Conservation (phyloP, 2,113 vertebrate species). For the Rhea americana region DNA sequence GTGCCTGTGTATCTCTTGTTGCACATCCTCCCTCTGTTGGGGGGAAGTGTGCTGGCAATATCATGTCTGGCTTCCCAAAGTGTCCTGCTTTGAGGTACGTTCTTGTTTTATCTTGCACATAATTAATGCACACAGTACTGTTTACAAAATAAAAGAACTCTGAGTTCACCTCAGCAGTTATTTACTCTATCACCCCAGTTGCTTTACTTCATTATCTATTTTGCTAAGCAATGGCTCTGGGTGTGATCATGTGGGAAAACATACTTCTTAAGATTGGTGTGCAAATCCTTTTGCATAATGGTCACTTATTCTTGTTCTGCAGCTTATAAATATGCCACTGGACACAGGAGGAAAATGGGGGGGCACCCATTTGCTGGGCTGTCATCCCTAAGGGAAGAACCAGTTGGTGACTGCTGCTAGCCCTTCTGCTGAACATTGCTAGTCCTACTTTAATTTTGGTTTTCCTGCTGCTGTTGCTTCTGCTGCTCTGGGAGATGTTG, state of each 20-base stretch:
- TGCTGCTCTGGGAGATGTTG: neutral
- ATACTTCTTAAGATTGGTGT: neutral
- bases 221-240: conserved; percentile 12
- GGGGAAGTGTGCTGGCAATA: accelerated
- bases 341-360: neutral
- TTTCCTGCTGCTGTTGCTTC: neutral
- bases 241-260: conserved; percentile 39
- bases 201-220: conserved; percentile 16
- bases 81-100: neutral
- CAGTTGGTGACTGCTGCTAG: neutral
- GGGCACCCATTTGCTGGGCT: neutral
- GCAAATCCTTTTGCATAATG: neutral
- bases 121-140: neutral
- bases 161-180: conserved; percentile 39
- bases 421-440: neutral
- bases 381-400: neutral
- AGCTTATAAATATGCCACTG: neutral
- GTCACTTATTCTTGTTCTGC: neutral
- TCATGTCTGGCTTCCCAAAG: neutral
- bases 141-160: conserved; percentile 30
- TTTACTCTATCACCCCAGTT: neutral
- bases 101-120: neutral
- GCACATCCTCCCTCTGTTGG: neutral
- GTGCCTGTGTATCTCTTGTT: neutral
- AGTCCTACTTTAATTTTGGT: neutral